Evolutionary conservation across 92 coral and sea anemone genomes (phyloP).

Genomic region (Phymanthus crucifer): DNA sequence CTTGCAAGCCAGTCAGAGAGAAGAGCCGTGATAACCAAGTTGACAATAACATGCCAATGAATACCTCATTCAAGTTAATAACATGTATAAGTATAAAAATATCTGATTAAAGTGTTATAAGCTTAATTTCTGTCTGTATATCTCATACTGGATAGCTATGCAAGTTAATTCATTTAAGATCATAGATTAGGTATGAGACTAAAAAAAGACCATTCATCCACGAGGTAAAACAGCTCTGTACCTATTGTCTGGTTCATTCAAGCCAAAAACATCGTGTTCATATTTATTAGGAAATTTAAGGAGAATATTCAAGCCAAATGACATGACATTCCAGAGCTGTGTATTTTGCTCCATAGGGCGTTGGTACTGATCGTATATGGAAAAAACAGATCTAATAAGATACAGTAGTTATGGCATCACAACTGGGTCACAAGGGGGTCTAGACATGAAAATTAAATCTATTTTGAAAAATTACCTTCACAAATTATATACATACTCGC

Average conservation of each 20-base stretch:
- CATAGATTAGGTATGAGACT: neutral
- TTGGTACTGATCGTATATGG: constrained; percentile 3
- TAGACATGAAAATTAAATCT: constrained; percentile 26
- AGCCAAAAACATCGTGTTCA: neutral
- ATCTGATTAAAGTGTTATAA: constrained; percentile 2
- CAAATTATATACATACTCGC: neutral
- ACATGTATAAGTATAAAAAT: constrained; percentile 1
- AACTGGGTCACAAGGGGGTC: constrained; percentile 15
- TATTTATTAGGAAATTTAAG: neutral
- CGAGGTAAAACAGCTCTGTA: neutral
- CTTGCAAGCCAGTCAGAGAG: neutral
- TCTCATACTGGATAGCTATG: neutral
- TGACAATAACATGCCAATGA: constrained; percentile 4
- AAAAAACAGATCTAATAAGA: neutral
- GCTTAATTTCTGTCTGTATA: neutral
- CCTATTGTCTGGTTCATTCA: neutral
- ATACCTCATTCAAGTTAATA: constrained; percentile 1
- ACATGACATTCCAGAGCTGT: neutral
- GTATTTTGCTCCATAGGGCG: constrained; percentile 17
- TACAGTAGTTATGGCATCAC: constrained; percentile 10
- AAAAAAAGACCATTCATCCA: neutral
- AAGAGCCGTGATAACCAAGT: neutral
- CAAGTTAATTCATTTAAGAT: neutral
- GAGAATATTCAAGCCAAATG: neutral
- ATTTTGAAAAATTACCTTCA: neutral